Evolutionary conservation across 2,888 invertebrate genomes (phyloP), one percentile per base, ranked within the genome.

Genomic region (Artemia sinica): DNA sequence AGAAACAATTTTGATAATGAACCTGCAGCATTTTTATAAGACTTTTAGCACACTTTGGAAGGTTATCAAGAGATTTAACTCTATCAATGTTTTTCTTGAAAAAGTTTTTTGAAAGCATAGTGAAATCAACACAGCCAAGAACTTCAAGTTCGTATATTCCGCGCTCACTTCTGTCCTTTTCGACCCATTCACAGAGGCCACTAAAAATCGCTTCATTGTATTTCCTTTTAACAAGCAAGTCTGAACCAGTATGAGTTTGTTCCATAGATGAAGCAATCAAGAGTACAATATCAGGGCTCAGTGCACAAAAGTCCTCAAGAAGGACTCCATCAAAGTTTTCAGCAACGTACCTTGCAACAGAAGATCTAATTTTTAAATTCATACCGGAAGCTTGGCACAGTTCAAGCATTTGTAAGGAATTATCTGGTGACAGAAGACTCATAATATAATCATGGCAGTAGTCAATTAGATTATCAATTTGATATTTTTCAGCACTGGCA

Each of bases 401-500:
- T 18, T 58, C 14, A 14, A 58, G n/a, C n/a, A 58, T 58, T 18
- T 58, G 58, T 8, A 58, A 18, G 58, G 58, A 8, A 14, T n/a
- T 58, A 14, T 58, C 58, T 14, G 58, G 58, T 18, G 58, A 58
- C 0, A 58, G 58, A 9, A n/a, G 58, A 8, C 14, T 58, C 58
- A 58, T 58, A 8, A 58, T 14, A 58, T 58, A 58, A 9, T 58
- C 14, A 8, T 58, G 58, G 58, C 58, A 58, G 18, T 14, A 58
- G n/a, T 58, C 58, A 58, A n/a, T n/a, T 8, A 67, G 67, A 8
- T 67, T 50, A 49, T 67, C 49, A 12, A 67, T 49, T 8, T 67
- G 49, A 50, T 67, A 67, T 50, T 67, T 67, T 14, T 67, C 67
- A 14, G 67, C 67, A n/a, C 49, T 50, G 13, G 11, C 50, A 50